phyloP scores from a whole-genome alignment of 2,113 vertebrate species.

The Melospiza georgiana region DNA sequence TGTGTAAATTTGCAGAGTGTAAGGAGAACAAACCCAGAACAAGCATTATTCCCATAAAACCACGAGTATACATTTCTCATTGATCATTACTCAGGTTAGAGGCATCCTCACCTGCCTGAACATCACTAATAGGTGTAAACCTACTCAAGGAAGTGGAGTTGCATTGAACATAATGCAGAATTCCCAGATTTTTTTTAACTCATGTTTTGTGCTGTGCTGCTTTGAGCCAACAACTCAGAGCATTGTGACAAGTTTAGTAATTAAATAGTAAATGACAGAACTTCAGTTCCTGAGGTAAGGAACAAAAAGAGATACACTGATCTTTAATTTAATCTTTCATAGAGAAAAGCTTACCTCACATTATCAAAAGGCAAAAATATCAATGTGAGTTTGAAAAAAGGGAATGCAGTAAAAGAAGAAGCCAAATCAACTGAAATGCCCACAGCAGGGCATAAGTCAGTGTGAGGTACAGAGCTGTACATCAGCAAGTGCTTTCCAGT shows the following conservation, averaged over 20 bases:
- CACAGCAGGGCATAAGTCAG: neutral
- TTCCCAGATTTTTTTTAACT: neutral
- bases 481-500: fast-evolving
- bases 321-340: neutral
- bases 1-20: neutral
- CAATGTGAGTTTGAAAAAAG: neutral
- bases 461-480: neutral
- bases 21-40: neutral
- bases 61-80: neutral
- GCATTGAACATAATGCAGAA: neutral
- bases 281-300: neutral
- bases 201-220: neutral
- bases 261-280: neutral
- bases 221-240: neutral
- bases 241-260: neutral
- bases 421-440: neutral
- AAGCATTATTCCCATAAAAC: neutral
- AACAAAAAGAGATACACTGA: neutral
- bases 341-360: neutral
- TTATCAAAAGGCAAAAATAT: neutral
- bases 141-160: neutral
- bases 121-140: neutral
- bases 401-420: neutral
- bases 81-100: neutral
- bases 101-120: neutral